Base-by-base conservation (phyloP, 2,797 vertebrate species). In the Melanogrammus aeglefinus region DNA sequence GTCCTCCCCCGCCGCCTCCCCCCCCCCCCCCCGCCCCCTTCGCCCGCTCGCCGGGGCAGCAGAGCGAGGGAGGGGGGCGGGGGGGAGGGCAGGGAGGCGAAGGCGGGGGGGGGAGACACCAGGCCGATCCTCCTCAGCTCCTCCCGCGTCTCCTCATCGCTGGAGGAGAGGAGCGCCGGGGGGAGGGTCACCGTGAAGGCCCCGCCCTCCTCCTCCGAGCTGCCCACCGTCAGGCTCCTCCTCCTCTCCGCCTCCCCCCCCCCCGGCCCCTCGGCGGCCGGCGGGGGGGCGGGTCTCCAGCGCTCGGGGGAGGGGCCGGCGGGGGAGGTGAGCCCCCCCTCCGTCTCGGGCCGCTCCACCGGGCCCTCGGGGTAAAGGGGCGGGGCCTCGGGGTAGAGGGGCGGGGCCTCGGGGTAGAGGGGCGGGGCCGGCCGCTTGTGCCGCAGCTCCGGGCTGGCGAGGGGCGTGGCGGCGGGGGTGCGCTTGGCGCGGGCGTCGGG, bases 131-230 rank as follows among this genome's bases (percentile, higher is more conserved):
- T 96, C 71, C 97, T 95, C 71, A 99, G 94, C 88, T 98, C 98
- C 89, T 99, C 98, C 81, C 98, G 89, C 0, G 98, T 99, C 90
- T 99, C 98, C 89, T 99, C 98, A 0, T 99, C 98, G 0, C 98
- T 99, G 1, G 98, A 99, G 0, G 98, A 99, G 83, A 99, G 81
- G 86, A 98, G 92, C 0, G 97, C 97, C 0, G 97, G 97, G 0
- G 98, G 98, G 72, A 99, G 94, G 31, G 96, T 97, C 8, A 97
- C 96, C 0, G 96, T 96, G 83, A 96, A 98, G 81, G 97, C 94
- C 85, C 97, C 97, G 0, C 94, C 96, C 79, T 99, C 98, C 79
- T 99, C 98, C 91, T 99, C 98, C 0, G 98, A 99, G 87, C 98
- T 99, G 70, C 96, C 97, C 80, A 98, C 96, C 8, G 96, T 97